phyloP scores from a whole-genome alignment of 2,797 vertebrate genomes.

The Crenuchus spilurus region DNA sequence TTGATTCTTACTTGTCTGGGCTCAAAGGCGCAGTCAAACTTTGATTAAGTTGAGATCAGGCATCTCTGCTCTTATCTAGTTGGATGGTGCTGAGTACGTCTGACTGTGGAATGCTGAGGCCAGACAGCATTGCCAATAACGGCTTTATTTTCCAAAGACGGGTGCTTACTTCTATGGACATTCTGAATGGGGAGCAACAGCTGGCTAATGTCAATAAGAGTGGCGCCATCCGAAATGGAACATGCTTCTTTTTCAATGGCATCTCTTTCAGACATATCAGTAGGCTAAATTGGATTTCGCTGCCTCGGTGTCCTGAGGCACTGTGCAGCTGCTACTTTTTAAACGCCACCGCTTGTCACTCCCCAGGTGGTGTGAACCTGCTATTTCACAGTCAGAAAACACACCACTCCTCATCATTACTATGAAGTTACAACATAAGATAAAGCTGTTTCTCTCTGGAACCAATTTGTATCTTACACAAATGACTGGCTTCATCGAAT shows the following conservation, averaged over 20 bases:
- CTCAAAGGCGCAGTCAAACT: conserved; percentile 21
- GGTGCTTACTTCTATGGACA: conserved; percentile 33
- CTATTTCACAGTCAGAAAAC: conserved; percentile 35
- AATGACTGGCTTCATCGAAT: conserved; percentile 3
- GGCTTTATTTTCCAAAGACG: conserved; percentile 43
- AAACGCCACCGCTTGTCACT: conserved; percentile 36
- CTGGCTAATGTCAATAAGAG: conserved; percentile 53
- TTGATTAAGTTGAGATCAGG: conserved; percentile 22
- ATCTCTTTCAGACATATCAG: conserved; percentile 50
- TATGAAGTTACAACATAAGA: conserved; percentile 2
- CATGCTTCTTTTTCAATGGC: conserved; percentile 39
- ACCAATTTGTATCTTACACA: conserved; percentile 18
- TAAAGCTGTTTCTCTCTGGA: background rate
- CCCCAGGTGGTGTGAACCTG: conserved; percentile 37
- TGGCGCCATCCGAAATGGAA: conserved; percentile 13
- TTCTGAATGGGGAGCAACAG: conserved; percentile 45
- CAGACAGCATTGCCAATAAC: conserved; percentile 38
- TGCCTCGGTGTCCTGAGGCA: conserved; percentile 46
- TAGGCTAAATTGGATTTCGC: conserved; percentile 51
- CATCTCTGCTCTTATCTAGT: conserved; percentile 11
- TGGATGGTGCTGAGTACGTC: background rate
- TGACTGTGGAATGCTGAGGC: conserved; percentile 20
- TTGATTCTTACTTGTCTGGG: background rate
- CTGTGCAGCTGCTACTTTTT: conserved; percentile 49
- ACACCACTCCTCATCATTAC: conserved; percentile 23